Base-by-base conservation (phyloP, 2,888 invertebrate species). In the Zeuzera pyrina region DNA sequence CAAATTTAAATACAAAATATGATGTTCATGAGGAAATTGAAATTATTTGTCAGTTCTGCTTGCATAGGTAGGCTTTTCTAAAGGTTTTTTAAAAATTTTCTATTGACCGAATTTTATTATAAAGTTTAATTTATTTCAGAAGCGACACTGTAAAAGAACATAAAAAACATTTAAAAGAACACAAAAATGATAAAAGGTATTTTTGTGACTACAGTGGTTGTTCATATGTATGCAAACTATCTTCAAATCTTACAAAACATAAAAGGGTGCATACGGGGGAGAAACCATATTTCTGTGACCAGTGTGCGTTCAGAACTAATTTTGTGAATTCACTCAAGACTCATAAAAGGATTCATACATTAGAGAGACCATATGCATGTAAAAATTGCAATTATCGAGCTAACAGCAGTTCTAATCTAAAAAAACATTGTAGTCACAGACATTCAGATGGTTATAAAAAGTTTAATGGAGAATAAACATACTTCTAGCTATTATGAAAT, bases 161-260 rank as follows among this genome's bases (percentile, higher is more conserved):
- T 30, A 59, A 68, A 34, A 64, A 74, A 32, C 79, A 78, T 50
- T 53, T 62, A 43, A 71, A 68, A 43, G 58, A 63, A 15, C 79
- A 79, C 52, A 83, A 71, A 30, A 65, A 70, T 33, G 65, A 70
- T 33, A 73, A 77, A 41, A 65, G 70, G 16, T 83, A 70, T 56
- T 41, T 52, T 13, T 88, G 88, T 59, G 67, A 84, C 39, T 73
- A 66, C 43, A 72, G 78, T 40, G 67, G 76, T 24, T 88, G 88
- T 50, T 66, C 65, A 19, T 88, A 88, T 56, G 71, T 69, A 38
- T 76, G 86, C 38, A 86, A 85, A 56, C 47, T 74, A 22, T 68
- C 70, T 13, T 78, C 73, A 24, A 84, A 84, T 49, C 57, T 84
- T n/a, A 64, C 62, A 24, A 84, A 79, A 42, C 84, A 84, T 39